Percentiles rank a stretch among this genome's conserved stretches.
Conservation (phyloP, 2,113 vertebrate genomes). For the Hippocampus comes region DNA sequence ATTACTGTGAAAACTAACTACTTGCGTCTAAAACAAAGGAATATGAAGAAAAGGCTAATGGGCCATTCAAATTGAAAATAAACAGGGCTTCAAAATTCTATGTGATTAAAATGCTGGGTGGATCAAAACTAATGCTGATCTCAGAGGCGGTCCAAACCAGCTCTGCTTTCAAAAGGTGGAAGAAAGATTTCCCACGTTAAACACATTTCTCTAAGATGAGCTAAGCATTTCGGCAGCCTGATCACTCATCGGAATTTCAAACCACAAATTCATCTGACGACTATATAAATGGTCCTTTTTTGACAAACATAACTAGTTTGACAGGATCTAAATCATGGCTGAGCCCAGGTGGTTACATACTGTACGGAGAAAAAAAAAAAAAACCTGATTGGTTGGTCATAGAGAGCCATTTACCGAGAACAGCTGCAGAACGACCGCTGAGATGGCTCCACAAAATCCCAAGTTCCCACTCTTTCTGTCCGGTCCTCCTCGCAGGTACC, state of each 20-base stretch:
- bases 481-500: slow-evolving; percentile 85
- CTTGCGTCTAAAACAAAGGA: neutral
- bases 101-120: slow-evolving; percentile 45
- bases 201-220: no score
- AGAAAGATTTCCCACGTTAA: slow-evolving; percentile 19
- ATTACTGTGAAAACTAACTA: neutral
- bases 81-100: slow-evolving; percentile 39
- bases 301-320: neutral
- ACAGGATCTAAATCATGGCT: neutral
- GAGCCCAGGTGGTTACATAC: neutral
- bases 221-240: neutral
- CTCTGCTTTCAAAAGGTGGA: neutral
- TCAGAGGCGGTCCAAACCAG: no score
- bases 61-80: slow-evolving; percentile 39
- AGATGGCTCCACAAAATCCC: slow-evolving; percentile 93
- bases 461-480: slow-evolving; percentile 79
- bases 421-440: slow-evolving; percentile 90
- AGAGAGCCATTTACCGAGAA: slow-evolving; percentile 78
- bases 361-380: neutral
- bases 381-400: neutral
- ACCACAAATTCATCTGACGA: neutral
- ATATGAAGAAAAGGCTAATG: slow-evolving; percentile 26
- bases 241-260: neutral
- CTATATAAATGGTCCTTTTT: neutral
- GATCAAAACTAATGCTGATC: slow-evolving; percentile 50